Evolutionary conservation across 2,888 invertebrate genomes (phyloP).

Genomic region (Hypolimnas misippus): DNA sequence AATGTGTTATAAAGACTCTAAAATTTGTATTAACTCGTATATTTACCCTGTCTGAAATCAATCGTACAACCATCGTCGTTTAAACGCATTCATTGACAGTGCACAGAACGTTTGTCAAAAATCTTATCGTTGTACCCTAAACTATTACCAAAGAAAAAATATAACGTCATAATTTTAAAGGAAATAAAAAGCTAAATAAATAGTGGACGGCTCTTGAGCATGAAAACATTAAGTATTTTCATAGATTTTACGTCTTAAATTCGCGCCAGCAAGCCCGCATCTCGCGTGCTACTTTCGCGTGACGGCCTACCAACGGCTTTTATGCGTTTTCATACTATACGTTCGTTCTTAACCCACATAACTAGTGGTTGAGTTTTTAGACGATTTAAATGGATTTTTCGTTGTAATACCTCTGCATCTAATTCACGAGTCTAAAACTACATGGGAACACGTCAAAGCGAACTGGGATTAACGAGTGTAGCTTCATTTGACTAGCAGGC

Average conservation of each 20-base stretch:
- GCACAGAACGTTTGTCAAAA: no score
- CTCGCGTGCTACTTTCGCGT: conserved; percentile 68
- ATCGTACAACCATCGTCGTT: no score
- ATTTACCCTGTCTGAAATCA: no score
- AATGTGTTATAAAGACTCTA: no score
- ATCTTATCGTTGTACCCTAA: no score
- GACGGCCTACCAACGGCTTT: conserved; percentile 63
- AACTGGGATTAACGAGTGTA: not conserved
- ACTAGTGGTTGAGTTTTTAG: conserved; percentile 52
- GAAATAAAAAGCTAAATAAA: no score
- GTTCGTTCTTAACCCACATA: conserved; percentile 69
- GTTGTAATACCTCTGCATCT: not conserved
- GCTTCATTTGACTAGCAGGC: not conserved
- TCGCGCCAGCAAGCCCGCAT: conserved; percentile 51
- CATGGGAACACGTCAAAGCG: not conserved
- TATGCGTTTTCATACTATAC: conserved; percentile 70
- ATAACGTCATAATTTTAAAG: no score
- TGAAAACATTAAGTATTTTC: no score
- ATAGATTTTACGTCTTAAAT: conserved; percentile 24
- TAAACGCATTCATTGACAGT: no score
- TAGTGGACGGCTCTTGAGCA: no score
- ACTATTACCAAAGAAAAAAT: no score
- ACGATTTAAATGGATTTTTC: conserved; percentile 46
- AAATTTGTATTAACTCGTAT: no score
- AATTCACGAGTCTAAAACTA: not conserved